These are phyloP conservation scores for Theretra japonica DNA, from an alignment of 2,888 invertebrate genomes.

Conservation along the genomic window DNA sequence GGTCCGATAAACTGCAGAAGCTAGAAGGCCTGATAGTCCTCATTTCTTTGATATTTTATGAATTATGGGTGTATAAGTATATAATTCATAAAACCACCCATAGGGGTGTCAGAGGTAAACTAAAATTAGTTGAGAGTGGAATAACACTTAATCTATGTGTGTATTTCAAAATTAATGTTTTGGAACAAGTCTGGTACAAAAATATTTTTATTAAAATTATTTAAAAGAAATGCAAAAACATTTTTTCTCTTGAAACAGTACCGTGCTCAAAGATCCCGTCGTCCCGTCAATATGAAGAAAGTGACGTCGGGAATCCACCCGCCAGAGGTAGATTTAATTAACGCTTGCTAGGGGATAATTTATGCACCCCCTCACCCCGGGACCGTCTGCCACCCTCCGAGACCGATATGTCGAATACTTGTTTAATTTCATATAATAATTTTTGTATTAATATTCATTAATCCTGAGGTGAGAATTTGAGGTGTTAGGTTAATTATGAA, in stretches of 20 bases:
- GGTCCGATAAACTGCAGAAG: too few relatives aligned
- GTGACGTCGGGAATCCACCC: not conserved
- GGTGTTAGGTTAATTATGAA: not conserved
- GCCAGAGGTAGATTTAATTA: constrained; percentile 41
- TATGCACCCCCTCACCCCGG: constrained; percentile 33
- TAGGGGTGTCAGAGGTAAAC: too few relatives aligned
- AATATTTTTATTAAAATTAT: not conserved
- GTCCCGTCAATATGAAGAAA: not conserved
- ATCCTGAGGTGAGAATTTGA: not conserved
- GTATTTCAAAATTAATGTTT: too few relatives aligned
- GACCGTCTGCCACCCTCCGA: not conserved
- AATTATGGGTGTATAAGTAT: too few relatives aligned
- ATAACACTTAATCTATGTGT: too few relatives aligned
- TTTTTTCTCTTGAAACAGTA: not conserved
- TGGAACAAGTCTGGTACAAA: too few relatives aligned
- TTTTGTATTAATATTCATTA: constrained; percentile 25
- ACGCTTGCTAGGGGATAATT: constrained; percentile 40
- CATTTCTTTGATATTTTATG: too few relatives aligned
- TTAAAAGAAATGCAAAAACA: not conserved
- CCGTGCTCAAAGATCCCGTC: not conserved
- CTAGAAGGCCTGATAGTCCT: too few relatives aligned
- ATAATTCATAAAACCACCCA: too few relatives aligned
- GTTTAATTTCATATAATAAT: constrained; percentile 12
- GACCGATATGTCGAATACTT: constrained; percentile 29
- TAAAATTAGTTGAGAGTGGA: too few relatives aligned